Evolutionary conservation across 2,888 invertebrate species (phyloP).

Genomic region (Tetrapedia diversipes): DNA sequence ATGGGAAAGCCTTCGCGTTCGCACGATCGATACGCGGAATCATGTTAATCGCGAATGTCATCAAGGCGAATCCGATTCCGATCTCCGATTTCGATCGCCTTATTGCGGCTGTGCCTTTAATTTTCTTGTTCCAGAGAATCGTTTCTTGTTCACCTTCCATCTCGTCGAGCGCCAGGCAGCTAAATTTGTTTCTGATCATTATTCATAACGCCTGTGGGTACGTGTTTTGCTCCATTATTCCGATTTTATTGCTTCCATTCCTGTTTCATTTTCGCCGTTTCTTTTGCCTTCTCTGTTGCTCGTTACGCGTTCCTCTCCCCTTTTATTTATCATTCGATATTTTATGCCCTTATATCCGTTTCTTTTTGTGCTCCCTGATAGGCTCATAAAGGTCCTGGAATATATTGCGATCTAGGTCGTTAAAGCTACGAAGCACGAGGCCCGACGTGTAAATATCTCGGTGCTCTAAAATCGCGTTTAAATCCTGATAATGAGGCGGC

Average conservation of each 20-base stretch:
- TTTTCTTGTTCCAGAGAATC: background rate
- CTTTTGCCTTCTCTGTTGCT: background rate
- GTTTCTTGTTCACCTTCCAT: constrained; percentile 1
- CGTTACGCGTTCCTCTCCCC: background rate
- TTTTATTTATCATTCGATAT: background rate
- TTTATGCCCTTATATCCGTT: background rate
- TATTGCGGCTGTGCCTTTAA: background rate
- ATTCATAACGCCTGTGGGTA: background rate
- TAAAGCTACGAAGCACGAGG: background rate
- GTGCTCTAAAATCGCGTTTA: too few relatives aligned
- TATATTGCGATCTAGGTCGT: background rate
- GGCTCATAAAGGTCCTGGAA: background rate
- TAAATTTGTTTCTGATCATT: constrained; percentile 19
- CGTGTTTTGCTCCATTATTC: constrained; percentile 3
- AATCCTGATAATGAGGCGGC: too few relatives aligned
- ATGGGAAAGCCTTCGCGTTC: background rate
- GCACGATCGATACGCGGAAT: background rate
- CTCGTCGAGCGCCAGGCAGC: background rate
- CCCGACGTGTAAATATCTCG: too few relatives aligned
- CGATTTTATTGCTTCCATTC: background rate
- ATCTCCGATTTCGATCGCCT: constrained; percentile 7
- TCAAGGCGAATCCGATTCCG: constrained; percentile 3
- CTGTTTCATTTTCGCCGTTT: background rate
- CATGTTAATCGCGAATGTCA: constrained; percentile 11
- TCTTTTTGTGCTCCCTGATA: background rate